A percentile compares a stretch with the other conserved stretches of the same genome.
These are phyloP conservation scores for Eutrigla gurnardus DNA, from an alignment of 2,797 vertebrate genomes.

Conservation along the genomic window DNA sequence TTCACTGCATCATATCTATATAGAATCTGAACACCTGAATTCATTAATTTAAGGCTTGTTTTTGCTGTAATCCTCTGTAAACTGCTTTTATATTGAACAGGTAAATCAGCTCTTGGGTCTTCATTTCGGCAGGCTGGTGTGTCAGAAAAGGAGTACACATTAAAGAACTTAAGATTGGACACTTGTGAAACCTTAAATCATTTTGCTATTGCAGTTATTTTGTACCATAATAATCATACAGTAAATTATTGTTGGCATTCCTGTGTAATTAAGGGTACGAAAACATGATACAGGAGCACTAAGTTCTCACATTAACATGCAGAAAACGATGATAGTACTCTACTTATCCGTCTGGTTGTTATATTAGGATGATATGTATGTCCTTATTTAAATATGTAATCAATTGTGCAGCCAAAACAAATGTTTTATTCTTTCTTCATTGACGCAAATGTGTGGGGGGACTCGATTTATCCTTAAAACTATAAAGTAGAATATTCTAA, in stretches of 20 bases:
- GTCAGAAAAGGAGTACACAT: no score
- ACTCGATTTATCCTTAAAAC: constrained; percentile 1
- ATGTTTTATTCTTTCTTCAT: constrained; percentile 4
- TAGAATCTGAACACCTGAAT: not conserved
- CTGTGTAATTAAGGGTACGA: not conserved
- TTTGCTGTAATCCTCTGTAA: not conserved
- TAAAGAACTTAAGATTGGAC: not conserved
- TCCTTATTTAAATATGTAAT: not conserved
- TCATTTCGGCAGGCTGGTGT: not conserved
- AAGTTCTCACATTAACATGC: not conserved
- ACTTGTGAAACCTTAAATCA: not conserved
- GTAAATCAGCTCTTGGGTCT: not conserved
- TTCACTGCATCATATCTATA: not conserved
- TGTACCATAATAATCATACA: not conserved
- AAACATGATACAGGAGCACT: not conserved
- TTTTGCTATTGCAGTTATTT: not conserved
- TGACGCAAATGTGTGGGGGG: not conserved
- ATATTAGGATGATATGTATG: not conserved
- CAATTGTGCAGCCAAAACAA: not conserved
- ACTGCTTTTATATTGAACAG: not conserved
- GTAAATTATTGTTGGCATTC: not conserved
- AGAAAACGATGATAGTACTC: not conserved
- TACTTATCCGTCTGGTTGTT: not conserved
- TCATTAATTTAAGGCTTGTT: not conserved
- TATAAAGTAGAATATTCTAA: not conserved